Evolutionary conservation across 64 coral and sea anemone genomes (phyloP), one percentile per base, ranked within the genome.

Genomic region (Hydrozoanthus tunicans): DNA sequence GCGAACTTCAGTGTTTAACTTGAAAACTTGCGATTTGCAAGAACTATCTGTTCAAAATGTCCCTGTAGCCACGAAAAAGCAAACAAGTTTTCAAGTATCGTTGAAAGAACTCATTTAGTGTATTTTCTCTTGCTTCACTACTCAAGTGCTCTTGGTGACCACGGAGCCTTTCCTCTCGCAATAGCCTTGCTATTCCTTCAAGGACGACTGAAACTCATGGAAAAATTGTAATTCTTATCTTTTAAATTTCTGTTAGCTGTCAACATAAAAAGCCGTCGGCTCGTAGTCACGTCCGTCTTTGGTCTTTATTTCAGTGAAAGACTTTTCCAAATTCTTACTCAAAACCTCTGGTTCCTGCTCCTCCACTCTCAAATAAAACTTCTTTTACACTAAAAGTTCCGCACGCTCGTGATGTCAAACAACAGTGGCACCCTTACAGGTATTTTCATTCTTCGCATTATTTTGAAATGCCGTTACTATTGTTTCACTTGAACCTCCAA

Each of bases 91-190:
- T 43, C 32, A 43, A 43, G 32, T 43, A 43, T 43, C 2, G 32
- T 43, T 43, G 32, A 43, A 43, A 43, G 32, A 43, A 43, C 0
- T 43, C 32, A 43, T 43, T 43, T 43, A 43, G 32, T 43, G 32
- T 43, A 43, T 43, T 43, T 43, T 43, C 32, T 43, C 32, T 43
- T 43, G 32, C 32, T 43, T 43, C 32, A 1, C 32, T 91, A 57
- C 27, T 66, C 56, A 63, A 69, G 32, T 91, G 78, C 78, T 91
- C 72, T 78, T 62, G 88, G 57, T 73, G 51, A 64, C 88, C 73
- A 17, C 88, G 58, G 32, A 43, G 1, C 13, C 75, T 52, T 54
- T 77, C 75, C 51, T 60, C 77, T 79, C 56, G 17, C 56, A 79
- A 59, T 59, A 79, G 77, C 55, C 5, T 79, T 77, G 52, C 69